A percentile compares a stretch with the other conserved stretches of the same genome.
phyloP scores from a whole-genome alignment of 2,797 vertebrate genomes.

The Sternarchorhynchus goeldii region DNA sequence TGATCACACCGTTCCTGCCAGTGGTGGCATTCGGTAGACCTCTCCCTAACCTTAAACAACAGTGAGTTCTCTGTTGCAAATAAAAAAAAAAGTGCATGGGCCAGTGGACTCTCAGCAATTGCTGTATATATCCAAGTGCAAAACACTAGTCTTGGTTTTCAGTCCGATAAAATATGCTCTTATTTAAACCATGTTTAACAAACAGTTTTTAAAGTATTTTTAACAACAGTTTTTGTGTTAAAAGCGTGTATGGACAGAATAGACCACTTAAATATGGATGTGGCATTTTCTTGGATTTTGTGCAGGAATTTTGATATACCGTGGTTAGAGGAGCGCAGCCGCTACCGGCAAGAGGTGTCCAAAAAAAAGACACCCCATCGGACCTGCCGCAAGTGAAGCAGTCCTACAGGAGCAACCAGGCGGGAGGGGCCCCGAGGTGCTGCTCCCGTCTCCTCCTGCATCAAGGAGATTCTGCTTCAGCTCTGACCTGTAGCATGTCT shows the following conservation, averaged over 20 bases:
- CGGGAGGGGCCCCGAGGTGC: background rate
- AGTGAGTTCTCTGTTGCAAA: conserved; percentile 70
- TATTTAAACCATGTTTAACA: too few relatives aligned
- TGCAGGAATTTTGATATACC: conserved; percentile 83
- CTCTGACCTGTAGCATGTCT: conserved; percentile 6
- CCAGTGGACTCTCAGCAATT: background rate
- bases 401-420: background rate
- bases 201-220: too few relatives aligned
- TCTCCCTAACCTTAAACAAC: conserved; percentile 81
- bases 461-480: conserved; percentile 20
- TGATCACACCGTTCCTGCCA: conserved; percentile 84
- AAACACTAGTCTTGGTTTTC: too few relatives aligned
- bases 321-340: conserved; percentile 80
- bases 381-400: conserved; percentile 80
- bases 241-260: background rate
- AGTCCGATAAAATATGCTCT: too few relatives aligned
- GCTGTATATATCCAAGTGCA: too few relatives aligned
- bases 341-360: conserved; percentile 79
- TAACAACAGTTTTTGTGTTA: too few relatives aligned
- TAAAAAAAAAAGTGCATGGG: background rate
- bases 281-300: background rate
- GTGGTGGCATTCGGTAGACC: conserved; percentile 85
- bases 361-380: conserved; percentile 85
- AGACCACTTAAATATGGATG: background rate
- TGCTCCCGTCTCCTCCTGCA: background rate